phyloP scores from a whole-genome alignment of 30 jellyfish, hydroid and myxozoan species.

The Morbakka virulenta region DNA sequence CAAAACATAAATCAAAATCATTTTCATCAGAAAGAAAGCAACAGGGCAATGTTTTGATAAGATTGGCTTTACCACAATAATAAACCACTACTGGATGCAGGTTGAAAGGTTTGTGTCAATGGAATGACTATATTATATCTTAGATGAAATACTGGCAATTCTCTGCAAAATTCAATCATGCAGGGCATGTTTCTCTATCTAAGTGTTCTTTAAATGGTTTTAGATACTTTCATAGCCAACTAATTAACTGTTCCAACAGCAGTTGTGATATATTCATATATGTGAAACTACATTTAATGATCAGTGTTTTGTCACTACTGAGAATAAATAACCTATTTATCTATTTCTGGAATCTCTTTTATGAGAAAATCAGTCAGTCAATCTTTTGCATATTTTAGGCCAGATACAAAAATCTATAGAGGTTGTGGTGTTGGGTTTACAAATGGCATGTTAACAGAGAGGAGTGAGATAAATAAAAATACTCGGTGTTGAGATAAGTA shows the following conservation, averaged over 20 bases:
- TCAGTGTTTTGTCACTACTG: slow-evolving; percentile 55
- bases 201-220: slow-evolving; percentile 34
- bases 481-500: too few relatives aligned
- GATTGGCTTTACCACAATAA: neutral
- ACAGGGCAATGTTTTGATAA: slow-evolving; percentile 1
- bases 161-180: slow-evolving; percentile 55
- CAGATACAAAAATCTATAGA: too few relatives aligned
- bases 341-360: too few relatives aligned
- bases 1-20: slow-evolving; percentile 39
- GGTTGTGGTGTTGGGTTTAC: too few relatives aligned
- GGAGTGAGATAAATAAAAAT: too few relatives aligned
- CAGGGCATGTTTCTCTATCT: slow-evolving; percentile 2
- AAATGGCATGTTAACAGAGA: too few relatives aligned
- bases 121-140: slow-evolving; percentile 61
- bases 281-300: neutral
- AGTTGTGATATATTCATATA: too few relatives aligned
- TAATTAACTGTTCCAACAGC: slow-evolving; percentile 11
- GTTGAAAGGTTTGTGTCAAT: slow-evolving; percentile 55
- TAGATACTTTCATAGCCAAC: slow-evolving; percentile 35
- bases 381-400: too few relatives aligned
- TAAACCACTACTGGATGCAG: slow-evolving; percentile 72
- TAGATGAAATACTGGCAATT: slow-evolving; percentile 48
- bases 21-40: slow-evolving; percentile 48
- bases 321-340: slow-evolving; percentile 12
- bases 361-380: too few relatives aligned